These are phyloP conservation scores for Oligia strigilis DNA, from an alignment of 2,888 invertebrate genomes.

Conservation along the genomic window DNA sequence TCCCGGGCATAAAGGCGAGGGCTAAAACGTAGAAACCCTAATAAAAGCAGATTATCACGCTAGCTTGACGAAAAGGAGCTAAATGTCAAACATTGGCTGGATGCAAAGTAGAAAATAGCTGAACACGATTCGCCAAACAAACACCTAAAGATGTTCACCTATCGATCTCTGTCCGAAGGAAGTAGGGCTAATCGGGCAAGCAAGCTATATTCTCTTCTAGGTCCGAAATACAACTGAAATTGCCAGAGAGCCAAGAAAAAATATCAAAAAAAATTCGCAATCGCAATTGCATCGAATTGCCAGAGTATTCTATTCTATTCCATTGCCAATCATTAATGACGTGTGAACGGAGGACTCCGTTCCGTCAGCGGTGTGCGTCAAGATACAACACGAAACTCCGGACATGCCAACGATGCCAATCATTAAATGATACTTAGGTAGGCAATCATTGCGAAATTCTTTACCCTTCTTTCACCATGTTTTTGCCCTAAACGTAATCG, in stretches of 20 bases:
- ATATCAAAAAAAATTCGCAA: no score
- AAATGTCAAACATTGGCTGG: neutral
- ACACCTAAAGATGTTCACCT: no score
- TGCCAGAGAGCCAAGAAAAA: no score
- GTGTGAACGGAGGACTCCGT: neutral
- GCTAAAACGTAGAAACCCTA: no score
- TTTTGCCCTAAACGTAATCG: neutral
- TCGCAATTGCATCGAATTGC: no score
- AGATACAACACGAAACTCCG: conserved; percentile 7
- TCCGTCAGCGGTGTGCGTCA: conserved; percentile 13
- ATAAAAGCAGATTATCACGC: neutral
- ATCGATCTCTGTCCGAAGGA: neutral
- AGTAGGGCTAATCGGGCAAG: neutral
- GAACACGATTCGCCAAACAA: neutral
- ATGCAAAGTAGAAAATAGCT: neutral
- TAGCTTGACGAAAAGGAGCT: neutral
- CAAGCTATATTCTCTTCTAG: neutral
- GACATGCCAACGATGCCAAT: conserved; percentile 29
- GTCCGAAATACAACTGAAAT: no score
- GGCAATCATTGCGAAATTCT: conserved; percentile 35
- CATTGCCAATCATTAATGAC: neutral
- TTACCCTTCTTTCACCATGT: conserved; percentile 33
- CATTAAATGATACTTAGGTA: neutral
- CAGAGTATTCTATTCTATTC: no score
- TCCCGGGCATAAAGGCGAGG: neutral